Conservation (phyloP, 2,113 vertebrate species). For the Philantomba maxwellii region DNA sequence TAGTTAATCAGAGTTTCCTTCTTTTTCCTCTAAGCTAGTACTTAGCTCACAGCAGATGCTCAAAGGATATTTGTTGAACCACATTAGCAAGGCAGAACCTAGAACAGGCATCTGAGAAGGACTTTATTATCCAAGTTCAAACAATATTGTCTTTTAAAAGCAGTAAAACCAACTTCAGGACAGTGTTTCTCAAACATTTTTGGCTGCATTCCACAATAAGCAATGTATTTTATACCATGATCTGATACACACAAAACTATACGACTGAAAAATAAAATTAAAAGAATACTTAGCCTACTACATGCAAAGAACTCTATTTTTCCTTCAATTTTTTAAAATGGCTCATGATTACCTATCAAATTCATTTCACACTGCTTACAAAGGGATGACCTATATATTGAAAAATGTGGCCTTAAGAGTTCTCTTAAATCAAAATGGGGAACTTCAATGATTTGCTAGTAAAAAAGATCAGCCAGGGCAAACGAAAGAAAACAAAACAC, state of each 20-base stretch:
- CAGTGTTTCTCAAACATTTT: not conserved
- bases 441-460: not conserved
- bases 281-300: not conserved
- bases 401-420: not conserved
- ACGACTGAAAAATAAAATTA: not conserved
- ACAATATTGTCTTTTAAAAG: not conserved
- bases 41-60: not conserved
- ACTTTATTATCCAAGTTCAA: not conserved
- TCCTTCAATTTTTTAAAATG: not conserved
- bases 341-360: not conserved
- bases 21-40: not conserved
- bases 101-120: not conserved
- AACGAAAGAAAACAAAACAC: not conserved
- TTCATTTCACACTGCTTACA: not conserved
- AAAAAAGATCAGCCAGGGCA: not conserved
- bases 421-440: not conserved
- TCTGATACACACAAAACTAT: not conserved
- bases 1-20: not conserved
- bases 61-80: not conserved
- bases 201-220: not conserved
- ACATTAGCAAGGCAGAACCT: not conserved
- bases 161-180: not conserved
- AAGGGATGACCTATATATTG: not conserved
- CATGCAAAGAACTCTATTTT: not conserved
- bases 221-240: not conserved